phyloP scores from a whole-genome alignment of 2,113 vertebrate genomes.

The Equus quagga region DNA sequence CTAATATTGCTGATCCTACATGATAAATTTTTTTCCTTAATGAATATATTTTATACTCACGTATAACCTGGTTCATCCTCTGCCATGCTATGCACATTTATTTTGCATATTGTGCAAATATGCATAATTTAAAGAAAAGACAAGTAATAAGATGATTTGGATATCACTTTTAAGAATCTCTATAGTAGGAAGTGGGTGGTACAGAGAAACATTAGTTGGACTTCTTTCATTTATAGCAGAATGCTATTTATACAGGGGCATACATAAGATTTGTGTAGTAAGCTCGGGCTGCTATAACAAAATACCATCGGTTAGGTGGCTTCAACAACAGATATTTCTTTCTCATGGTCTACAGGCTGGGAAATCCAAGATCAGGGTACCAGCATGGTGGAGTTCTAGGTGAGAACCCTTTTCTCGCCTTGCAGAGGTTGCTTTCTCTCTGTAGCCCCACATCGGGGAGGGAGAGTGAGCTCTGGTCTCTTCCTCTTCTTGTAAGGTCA shows the following conservation, averaged over 20 bases:
- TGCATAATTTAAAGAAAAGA: slow-evolving; percentile 43
- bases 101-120: slow-evolving; percentile 31
- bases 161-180: background rate
- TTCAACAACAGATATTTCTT: background rate
- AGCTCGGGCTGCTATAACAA: background rate
- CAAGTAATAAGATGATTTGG: background rate
- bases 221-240: background rate
- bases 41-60: slow-evolving; percentile 36
- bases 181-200: background rate
- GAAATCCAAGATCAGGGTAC: background rate
- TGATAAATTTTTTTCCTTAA: slow-evolving; percentile 42
- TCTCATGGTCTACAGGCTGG: background rate
- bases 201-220: background rate
- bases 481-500: background rate
- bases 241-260: background rate
- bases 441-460: background rate
- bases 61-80: slow-evolving; percentile 25
- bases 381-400: background rate
- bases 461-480: background rate
- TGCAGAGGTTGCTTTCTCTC: background rate
- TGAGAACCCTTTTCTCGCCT: background rate
- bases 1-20: slow-evolving; percentile 17
- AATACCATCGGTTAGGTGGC: background rate
- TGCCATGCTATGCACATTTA: background rate
- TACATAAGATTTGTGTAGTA: background rate